Base-by-base conservation (phyloP, 2,113 vertebrate genomes). In the Rhagologus leucostigma region DNA sequence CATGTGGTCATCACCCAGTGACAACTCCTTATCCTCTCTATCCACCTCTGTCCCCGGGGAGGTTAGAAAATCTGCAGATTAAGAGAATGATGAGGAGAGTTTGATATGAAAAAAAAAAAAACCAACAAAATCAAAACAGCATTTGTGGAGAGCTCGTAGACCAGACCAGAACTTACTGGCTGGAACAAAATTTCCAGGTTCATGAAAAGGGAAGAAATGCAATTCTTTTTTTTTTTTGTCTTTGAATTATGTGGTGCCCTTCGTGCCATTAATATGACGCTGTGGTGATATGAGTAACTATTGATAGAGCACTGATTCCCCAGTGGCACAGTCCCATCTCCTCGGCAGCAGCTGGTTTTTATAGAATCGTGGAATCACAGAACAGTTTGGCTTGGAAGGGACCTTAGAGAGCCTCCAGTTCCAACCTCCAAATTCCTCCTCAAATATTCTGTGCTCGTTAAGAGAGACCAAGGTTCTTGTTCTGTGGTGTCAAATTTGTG, bases 151-250 rank as follows among this genome's bases (percentile, higher is more conserved):
- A 89, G 80, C 52, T 49, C 89, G 75, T 37, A 57, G 69, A 52
- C 2, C 29, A 87, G 81, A 88, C 7, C 65, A 89, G 77, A 97
- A 92, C 69, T 93, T 77, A 77, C 55, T 87, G 91, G 69, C 90
- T 96, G 65, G 65, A 83, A 96, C 90, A 41, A 95, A 81, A 90
- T 94, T 97, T 94, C 84, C 89, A 94, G 81, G 55, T 91, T 79
- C 60, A 74, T 55, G 67, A 89, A 71, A 96, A 95, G 79, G 84
- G 85, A 96, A 80, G 24, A 89, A 80, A 90, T 29, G 6, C 5
- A 2, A 41, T 2, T 41, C 30, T 77, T 13, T 47, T 24, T 12
- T 57, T 11, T 35, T 53, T 59, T 84, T 16, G 19, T 33, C 24
- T 49, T 68, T 68, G 74, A 94, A 93, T 81, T 67, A 83, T 63